phyloP scores from a whole-genome alignment of 1,140 invertebrate genomes.

The Ylistrum balloti region DNA sequence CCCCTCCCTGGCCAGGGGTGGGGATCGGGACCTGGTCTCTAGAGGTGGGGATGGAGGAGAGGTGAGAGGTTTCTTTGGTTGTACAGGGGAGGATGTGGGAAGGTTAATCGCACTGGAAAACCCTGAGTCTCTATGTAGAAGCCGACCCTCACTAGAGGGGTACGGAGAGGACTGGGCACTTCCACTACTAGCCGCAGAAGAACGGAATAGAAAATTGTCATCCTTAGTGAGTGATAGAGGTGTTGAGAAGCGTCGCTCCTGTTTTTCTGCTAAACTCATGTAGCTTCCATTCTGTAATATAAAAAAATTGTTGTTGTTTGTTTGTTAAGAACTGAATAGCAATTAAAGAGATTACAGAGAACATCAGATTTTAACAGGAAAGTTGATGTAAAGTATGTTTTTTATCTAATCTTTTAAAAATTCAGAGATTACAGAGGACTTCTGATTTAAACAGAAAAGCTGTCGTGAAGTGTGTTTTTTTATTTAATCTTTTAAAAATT shows the following conservation, averaged over 20 bases:
- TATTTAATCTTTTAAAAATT: too few species aligned
- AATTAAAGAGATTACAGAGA: neutral
- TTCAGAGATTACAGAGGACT: too few species aligned
- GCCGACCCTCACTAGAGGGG: neutral
- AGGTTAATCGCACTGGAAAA: conserved; percentile 54
- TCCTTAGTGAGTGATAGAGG: conserved; percentile 72
- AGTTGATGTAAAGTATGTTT: too few species aligned
- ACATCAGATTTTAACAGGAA: too few species aligned
- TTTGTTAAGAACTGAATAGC: neutral
- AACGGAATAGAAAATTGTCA: conserved; percentile 74
- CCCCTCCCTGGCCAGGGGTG: conserved; percentile 12
- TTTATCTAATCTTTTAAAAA: too few species aligned
- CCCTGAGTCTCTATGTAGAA: conserved; percentile 46
- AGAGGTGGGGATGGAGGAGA: conserved; percentile 10
- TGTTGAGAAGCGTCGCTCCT: conserved; percentile 69
- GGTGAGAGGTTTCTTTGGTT: neutral
- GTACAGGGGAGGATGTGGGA: conserved; percentile 45
- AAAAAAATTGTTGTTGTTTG: neutral
- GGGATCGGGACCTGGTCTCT: neutral
- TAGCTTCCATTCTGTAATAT: conserved; percentile 69
- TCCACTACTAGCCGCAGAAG: conserved; percentile 63
- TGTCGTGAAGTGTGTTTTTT: too few species aligned
- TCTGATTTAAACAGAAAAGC: too few species aligned
- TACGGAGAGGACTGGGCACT: conserved; percentile 52
- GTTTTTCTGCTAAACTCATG: conserved; percentile 63